Conservation (phyloP, 2,888 invertebrate genomes). For the Helicoverpa assulta region DNA sequence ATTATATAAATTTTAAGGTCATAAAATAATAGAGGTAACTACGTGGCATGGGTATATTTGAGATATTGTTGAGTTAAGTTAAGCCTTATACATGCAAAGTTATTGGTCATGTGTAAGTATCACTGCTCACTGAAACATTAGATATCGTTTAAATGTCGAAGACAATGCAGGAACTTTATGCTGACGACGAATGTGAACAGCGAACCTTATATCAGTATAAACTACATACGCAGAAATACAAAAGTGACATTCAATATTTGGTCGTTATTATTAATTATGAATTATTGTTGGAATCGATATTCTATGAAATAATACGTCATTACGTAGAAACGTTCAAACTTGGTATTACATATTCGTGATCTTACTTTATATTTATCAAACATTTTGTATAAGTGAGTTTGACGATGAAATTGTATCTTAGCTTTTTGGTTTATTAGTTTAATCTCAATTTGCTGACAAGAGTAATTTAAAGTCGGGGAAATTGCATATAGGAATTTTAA, state of each 20-base stretch:
- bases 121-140: constrained; percentile 43
- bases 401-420: constrained; percentile 4
- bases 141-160: constrained; percentile 10
- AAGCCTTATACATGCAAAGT: constrained; percentile 41
- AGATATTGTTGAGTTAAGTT: constrained; percentile 20
- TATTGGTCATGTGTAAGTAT: constrained; percentile 51
- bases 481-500: neutral
- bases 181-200: constrained; percentile 31
- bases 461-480: neutral
- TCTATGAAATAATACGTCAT: constrained; percentile 39
- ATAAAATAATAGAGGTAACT: constrained; percentile 50
- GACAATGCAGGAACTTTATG: neutral
- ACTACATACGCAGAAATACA: constrained; percentile 54
- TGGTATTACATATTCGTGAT: constrained; percentile 40
- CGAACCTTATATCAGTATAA: constrained; percentile 39
- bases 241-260: constrained; percentile 62
- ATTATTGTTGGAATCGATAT: constrained; percentile 44
- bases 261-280: constrained; percentile 57
- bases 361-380: constrained; percentile 51
- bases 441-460: neutral
- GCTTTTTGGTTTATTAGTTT: neutral
- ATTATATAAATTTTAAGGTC: constrained; percentile 45
- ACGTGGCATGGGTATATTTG: constrained; percentile 35
- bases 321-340: constrained; percentile 43
- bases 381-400: constrained; percentile 61